Percentiles rank a stretch among this genome's conserved stretches.
Evolutionary conservation across 2,888 invertebrate genomes (phyloP).

Genomic region (Ochlodes sylvanus): DNA sequence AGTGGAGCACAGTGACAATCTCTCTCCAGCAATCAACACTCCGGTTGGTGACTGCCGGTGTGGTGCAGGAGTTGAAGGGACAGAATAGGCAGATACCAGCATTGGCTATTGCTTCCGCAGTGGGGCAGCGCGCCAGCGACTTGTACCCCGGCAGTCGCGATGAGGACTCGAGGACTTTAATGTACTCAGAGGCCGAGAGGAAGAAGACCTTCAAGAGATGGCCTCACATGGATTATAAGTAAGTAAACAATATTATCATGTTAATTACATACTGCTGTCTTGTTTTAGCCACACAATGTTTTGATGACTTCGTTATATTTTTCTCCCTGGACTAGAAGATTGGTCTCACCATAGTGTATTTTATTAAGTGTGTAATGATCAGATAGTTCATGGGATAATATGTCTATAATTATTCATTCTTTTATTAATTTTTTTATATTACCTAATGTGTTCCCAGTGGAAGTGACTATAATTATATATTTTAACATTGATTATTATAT

Average conservation of each 20-base stretch:
- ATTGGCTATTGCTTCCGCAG: slow-evolving; percentile 94
- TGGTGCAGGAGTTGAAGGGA: slow-evolving; percentile 92
- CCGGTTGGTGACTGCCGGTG: slow-evolving; percentile 91
- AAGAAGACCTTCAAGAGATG: slow-evolving; percentile 96
- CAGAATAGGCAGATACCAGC: slow-evolving; percentile 94
- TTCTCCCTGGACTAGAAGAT: too few relatives aligned
- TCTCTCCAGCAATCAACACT: slow-evolving; percentile 91
- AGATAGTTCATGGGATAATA: too few relatives aligned
- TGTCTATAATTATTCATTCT: too few relatives aligned
- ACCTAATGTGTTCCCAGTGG: too few relatives aligned
- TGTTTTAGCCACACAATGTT: too few relatives aligned
- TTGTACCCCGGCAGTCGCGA: slow-evolving; percentile 86
- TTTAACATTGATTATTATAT: too few relatives aligned
- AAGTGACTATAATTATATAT: too few relatives aligned
- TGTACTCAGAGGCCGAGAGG: slow-evolving; percentile 97
- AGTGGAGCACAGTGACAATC: slow-evolving; percentile 97
- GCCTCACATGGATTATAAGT: slow-evolving; percentile 99
- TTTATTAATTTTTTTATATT: too few relatives aligned
- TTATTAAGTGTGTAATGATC: too few relatives aligned
- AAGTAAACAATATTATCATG: slow-evolving; percentile 52
- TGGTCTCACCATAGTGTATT: too few relatives aligned
- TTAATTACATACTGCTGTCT: not conserved
- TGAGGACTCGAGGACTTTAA: slow-evolving; percentile 82
- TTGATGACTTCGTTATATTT: too few relatives aligned
- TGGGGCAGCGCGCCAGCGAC: slow-evolving; percentile 93